These are phyloP conservation scores for Pheosia tremula DNA, from an alignment of 2,888 invertebrate species.

Conservation along the genomic window DNA sequence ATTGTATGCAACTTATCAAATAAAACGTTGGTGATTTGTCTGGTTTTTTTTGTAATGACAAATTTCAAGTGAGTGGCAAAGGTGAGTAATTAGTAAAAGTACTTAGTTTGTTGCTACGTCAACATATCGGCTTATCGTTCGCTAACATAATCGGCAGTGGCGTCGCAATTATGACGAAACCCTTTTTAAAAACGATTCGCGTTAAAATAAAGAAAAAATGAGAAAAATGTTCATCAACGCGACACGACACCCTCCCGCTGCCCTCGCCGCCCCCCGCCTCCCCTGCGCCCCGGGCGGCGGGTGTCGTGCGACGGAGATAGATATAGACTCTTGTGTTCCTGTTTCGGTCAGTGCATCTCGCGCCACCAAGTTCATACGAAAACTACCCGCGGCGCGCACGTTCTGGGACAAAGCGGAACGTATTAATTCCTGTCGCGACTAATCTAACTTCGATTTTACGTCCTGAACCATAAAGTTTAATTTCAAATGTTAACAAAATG, in stretches of 20 bases:
- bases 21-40: constrained; percentile 17
- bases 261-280: constrained; percentile 46
- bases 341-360: constrained; percentile 74
- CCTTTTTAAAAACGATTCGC: constrained; percentile 84
- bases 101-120: constrained; percentile 35
- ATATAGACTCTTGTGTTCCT: constrained; percentile 47
- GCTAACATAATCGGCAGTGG: constrained; percentile 74
- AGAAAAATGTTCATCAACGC: constrained; percentile 85
- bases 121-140: constrained; percentile 62
- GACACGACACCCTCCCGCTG: constrained; percentile 73
- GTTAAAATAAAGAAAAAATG: constrained; percentile 81
- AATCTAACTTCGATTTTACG: constrained; percentile 20
- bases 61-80: constrained; percentile 6
- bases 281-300: constrained; percentile 72
- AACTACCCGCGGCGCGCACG: constrained; percentile 82
- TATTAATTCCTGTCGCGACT: constrained; percentile 28
- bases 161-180: constrained; percentile 83
- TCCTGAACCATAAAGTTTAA: constrained; percentile 14
- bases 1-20: constrained; percentile 27
- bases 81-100: constrained; percentile 24
- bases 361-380: constrained; percentile 79
- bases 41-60: constrained; percentile 16
- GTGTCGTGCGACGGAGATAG: constrained; percentile 64
- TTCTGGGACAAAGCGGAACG: constrained; percentile 37
- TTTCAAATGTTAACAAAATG: constrained; percentile 13